A percentile compares a stretch with the other conserved stretches of the same genome.
phyloP scores from a whole-genome alignment of 1,140 invertebrate genomes.

The Meloidogyne hapla region DNA sequence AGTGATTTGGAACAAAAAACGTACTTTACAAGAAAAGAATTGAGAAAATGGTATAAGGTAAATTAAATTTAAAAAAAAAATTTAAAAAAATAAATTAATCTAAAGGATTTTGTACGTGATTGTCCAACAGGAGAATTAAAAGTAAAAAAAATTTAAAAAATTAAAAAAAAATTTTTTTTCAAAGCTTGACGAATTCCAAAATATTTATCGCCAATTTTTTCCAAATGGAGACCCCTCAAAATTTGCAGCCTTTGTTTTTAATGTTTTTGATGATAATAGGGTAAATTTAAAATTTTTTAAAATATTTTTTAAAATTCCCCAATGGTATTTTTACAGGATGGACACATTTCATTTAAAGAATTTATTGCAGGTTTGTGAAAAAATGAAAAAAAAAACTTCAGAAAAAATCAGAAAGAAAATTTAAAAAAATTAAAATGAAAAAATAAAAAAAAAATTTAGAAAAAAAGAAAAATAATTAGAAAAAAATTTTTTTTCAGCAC shows the following conservation, averaged over 20 bases:
- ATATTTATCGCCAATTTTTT: conserved; percentile 69
- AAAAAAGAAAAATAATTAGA: no score
- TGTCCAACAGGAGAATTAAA: conserved; percentile 68
- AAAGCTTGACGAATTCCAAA: conserved; percentile 54
- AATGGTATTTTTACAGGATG: conserved; percentile 63
- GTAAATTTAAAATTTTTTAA: conserved; percentile 54
- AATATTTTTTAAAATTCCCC: neutral
- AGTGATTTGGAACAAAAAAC: conserved; percentile 26
- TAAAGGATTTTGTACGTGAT: conserved; percentile 67
- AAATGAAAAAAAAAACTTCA: no score
- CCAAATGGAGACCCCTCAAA: conserved; percentile 69
- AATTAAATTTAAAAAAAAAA: conserved; percentile 3
- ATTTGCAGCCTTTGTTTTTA: conserved; percentile 68
- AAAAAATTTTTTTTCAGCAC: conserved; percentile 35
- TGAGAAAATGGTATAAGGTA: conserved; percentile 65
- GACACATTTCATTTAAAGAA: conserved; percentile 65
- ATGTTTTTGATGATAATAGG: conserved; percentile 68
- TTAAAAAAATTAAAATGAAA: no score
- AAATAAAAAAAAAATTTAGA: no score
- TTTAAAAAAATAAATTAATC: neutral
- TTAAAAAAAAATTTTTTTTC: conserved; percentile 20
- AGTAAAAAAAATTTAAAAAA: conserved; percentile 63
- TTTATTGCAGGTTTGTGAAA: conserved; percentile 54
- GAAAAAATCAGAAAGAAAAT: no score
- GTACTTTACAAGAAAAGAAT: conserved; percentile 49